Percentiles rank a stretch among this genome's conserved stretches.
Conservation (phyloP, 2,888 invertebrate species). For the Dyspetes luteomarginatus region DNA sequence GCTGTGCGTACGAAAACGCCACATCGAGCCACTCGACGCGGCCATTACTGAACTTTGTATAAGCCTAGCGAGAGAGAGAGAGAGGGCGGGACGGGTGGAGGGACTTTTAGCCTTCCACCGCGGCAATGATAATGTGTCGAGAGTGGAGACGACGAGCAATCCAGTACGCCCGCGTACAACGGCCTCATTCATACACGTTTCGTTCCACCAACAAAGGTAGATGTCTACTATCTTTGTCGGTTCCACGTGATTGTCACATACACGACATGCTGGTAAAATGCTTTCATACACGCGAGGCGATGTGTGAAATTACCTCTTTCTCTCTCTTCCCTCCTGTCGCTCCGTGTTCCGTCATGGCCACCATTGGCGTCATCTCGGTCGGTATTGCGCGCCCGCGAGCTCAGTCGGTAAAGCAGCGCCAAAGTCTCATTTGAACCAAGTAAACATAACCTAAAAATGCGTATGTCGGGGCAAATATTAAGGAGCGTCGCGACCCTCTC, state of each 20-base stretch:
- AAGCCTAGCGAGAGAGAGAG: not conserved
- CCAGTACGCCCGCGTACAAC: conserved; percentile 39
- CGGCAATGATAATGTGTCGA: conserved; percentile 26
- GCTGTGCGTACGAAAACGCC: conserved; percentile 13
- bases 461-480: not conserved
- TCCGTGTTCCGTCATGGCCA: too few relatives aligned
- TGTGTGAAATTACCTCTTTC: conserved; percentile 47
- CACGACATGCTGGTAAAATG: too few relatives aligned
- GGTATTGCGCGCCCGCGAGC: too few relatives aligned
- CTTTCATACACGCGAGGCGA: too few relatives aligned
- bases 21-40: conserved; percentile 41
- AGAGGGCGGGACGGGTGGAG: not conserved
- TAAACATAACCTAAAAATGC: conserved; percentile 45
- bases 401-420: not conserved
- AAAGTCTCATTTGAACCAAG: not conserved
- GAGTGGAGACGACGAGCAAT: not conserved
- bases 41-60: conserved; percentile 62
- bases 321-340: not conserved
- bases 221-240: too few relatives aligned
- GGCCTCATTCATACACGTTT: conserved; percentile 20
- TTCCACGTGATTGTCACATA: too few relatives aligned
- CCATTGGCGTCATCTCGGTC: too few relatives aligned
- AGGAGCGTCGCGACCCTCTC: not conserved
- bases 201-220: too few relatives aligned
- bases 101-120: conserved; percentile 13